Evolutionary conservation across 2,797 vertebrate species (phyloP), one percentile per base, ranked within the genome.

Genomic region (Myotis vivesi): DNA sequence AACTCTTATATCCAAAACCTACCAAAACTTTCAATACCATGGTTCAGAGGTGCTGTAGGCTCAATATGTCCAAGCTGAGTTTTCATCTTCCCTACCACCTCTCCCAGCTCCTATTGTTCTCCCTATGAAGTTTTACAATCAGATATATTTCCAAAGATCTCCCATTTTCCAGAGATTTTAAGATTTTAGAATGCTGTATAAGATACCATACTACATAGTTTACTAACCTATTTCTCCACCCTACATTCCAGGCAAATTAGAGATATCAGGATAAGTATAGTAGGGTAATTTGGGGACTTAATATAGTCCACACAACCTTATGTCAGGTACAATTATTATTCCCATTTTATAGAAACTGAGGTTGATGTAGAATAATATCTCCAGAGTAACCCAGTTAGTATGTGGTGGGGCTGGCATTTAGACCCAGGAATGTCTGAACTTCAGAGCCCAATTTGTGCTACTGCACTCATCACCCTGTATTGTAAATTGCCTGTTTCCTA

Each of bases 101-200:
- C 25, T 69, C n/a, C 30, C 16, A 36, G n/a, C 11, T 92, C 11
- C 49, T 41, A 16, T 25, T 85, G 2, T 6, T 30, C 46, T 73
- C 57, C 66, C 55, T 82, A 23, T 25, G 38, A 87, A 57, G 12
- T 79, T 68, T 80, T 38, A 1, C 16, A 71, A 57, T 23, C 55
- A 57, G 71, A 87, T 41, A 36, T 59, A 85, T 69, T 53, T 75
- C 33, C 13, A 23, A n/a, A 41, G 53, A n/a, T 62, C 17, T 79
- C 51, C 11, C 36, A 53, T 30, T 64, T 33, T 57, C 51, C 51
- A 91, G 71, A 89, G 15, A 51, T 53, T 44, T 79, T 88, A 77
- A 8, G 16, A 49, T 71, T 77, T 90, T 77, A 82, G 10, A 28
- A 87, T 76, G 82, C 53, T 64, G 13, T n/a, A n/a, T 66, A 87